Percentiles rank a stretch among this genome's conserved stretches.
Conservation (phyloP, 2,797 vertebrate species). For the Sebastes minor region DNA sequence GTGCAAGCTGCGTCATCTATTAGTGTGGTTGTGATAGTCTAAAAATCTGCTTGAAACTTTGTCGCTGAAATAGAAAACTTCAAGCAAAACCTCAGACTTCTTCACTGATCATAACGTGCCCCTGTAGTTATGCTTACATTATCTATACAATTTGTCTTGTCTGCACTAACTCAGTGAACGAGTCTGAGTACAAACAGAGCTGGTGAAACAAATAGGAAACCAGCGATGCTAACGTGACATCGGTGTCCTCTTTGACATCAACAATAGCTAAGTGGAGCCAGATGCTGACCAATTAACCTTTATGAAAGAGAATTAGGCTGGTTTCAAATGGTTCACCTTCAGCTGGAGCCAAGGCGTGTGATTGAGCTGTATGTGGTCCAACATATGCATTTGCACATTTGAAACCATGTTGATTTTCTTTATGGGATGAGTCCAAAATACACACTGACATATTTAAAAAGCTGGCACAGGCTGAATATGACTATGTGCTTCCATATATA, state of each 20-base stretch:
- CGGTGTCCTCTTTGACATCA: slow-evolving; percentile 66
- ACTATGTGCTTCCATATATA: neutral
- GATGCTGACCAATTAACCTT: slow-evolving; percentile 77
- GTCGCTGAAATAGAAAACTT: neutral
- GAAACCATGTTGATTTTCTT: slow-evolving; percentile 16
- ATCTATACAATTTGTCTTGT: neutral
- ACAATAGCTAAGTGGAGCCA: slow-evolving; percentile 73
- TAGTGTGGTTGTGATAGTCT: neutral
- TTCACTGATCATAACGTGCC: neutral
- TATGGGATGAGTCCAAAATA: neutral
- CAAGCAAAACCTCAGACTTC: neutral
- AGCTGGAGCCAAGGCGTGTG: slow-evolving; percentile 47
- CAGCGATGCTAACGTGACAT: neutral
- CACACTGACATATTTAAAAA: neutral
- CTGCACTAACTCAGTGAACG: neutral
- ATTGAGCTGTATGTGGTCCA: slow-evolving; percentile 37
- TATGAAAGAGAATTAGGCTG: slow-evolving; percentile 68
- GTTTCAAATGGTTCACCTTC: slow-evolving; percentile 74
- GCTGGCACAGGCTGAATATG: neutral
- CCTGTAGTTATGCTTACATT: neutral
- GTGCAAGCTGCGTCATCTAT: neutral
- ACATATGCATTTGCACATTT: slow-evolving; percentile 44
- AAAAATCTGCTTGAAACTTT: neutral
- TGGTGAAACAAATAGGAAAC: slow-evolving; percentile 4
- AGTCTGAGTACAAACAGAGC: neutral